Base-by-base conservation (phyloP, 1,140 invertebrate species). In the Tachypleus tridentatus region DNA sequence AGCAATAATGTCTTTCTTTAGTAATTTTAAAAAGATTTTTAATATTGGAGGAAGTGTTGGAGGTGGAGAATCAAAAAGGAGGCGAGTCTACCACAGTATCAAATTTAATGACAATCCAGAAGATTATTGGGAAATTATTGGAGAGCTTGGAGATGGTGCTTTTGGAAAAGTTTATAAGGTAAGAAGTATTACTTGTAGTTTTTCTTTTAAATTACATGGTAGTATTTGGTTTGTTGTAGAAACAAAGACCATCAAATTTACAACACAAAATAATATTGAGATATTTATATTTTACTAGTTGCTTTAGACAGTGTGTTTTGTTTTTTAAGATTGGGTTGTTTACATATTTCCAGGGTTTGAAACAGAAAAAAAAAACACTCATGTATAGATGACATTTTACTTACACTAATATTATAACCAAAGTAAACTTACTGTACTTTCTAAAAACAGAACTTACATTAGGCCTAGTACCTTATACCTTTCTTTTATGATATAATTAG, bases 91-190 rank as follows among this genome's bases (percentile, higher is more conserved):
- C 72, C 87, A 90, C 75, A 93, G 95, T 77, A 92, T 96, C 69
- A 86, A 87, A 72, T 92, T 93, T 85, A 93, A 97, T 74, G 85
- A 85, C 69, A 86, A 93, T 79, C 95, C 96, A 3, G 85, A 86
- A 69, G 88, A 95, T 70, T 82, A 86, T 73, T 99, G 97, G 97
- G 89, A 95, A 70, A 93, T 98, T 82, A 81, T 97, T 70, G 93
- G 93, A 50, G 97, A 98, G 80, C 82, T 99, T 60, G 97, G 97
- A 59, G 97, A 99, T 80, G 97, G 97, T 64, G 95, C 97, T 53
- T 99, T 99, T 79, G 97, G 97, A 51, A 98, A 97, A 85, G 92
- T 95, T 66, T 88, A 87, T 71, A 89, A 89, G 83, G 88, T 89
- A 78, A 57, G 48, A 50, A 5, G 48, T 67, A 4, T 10, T 56